Conservation (phyloP, 2,113 vertebrate genomes). For the Daboia siamensis region DNA sequence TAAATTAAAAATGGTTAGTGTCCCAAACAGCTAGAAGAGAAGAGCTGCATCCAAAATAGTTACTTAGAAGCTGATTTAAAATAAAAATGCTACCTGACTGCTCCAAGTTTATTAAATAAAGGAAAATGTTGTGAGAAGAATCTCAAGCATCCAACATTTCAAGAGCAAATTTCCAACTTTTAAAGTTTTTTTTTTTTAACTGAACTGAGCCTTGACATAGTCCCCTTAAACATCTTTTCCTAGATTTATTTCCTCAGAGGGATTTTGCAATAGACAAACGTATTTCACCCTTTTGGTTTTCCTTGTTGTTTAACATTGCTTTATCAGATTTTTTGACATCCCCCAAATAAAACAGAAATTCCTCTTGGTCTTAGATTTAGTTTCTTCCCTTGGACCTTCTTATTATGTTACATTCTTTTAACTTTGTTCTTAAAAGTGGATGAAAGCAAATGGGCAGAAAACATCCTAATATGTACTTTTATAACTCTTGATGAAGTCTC, state of each 20-base stretch:
- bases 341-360: slow-evolving; percentile 59
- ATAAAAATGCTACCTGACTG: slow-evolving; percentile 50
- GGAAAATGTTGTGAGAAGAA: slow-evolving; percentile 56
- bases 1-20: not conserved
- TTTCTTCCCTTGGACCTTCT: slow-evolving; percentile 1
- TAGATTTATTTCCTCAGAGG: slow-evolving; percentile 57
- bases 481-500: not conserved
- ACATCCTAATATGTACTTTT: not conserved
- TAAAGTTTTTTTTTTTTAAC: slow-evolving; percentile 46
- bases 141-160: slow-evolving; percentile 57
- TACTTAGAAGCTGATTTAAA: slow-evolving; percentile 41
- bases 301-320: slow-evolving; percentile 38
- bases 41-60: not conserved
- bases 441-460: not conserved
- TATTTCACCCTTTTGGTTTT: slow-evolving; percentile 46
- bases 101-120: slow-evolving; percentile 53
- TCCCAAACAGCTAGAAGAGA: not conserved
- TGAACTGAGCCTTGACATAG: slow-evolving; percentile 63
- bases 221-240: slow-evolving; percentile 55
- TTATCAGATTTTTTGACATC: slow-evolving; percentile 52
- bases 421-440: not conserved
- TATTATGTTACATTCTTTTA: not conserved
- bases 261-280: slow-evolving; percentile 60
- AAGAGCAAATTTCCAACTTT: slow-evolving; percentile 54
- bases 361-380: slow-evolving; percentile 35